These are phyloP conservation scores for Ormyrus thymus DNA, from an alignment of 2,888 invertebrate species.

Conservation along the genomic window DNA sequence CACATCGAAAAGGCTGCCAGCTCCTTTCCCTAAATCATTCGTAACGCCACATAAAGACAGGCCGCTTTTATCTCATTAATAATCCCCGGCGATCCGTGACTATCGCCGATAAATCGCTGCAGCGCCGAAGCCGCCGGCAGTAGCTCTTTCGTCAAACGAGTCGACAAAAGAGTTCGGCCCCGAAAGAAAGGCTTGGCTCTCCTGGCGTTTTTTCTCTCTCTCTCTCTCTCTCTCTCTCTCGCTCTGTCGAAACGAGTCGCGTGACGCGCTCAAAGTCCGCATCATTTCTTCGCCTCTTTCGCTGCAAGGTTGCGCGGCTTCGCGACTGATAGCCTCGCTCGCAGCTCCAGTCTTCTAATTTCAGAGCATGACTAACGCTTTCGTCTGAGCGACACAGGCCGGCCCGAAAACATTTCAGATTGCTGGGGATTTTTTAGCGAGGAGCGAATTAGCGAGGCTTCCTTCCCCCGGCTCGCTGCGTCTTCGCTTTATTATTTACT, in stretches of 20 bases:
- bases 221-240: not conserved
- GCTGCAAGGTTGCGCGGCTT: slow-evolving; percentile 10
- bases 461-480: not conserved
- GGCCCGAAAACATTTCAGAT: not conserved
- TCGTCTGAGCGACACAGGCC: not conserved
- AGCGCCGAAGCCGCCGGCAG: too few relatives aligned
- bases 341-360: slow-evolving; percentile 38
- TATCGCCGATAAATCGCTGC: too few relatives aligned
- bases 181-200: not conserved
- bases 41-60: too few relatives aligned
- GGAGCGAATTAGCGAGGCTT: not conserved
- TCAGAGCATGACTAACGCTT: slow-evolving; percentile 43
- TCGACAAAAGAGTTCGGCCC: not conserved
- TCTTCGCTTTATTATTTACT: too few relatives aligned
- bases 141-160: too few relatives aligned
- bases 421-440: not conserved
- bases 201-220: not conserved
- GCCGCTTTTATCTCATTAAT: too few relatives aligned
- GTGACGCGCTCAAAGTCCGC: too few relatives aligned
- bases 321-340: not conserved
- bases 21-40: too few relatives aligned
- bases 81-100: too few relatives aligned
- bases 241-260: not conserved
- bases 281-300: too few relatives aligned
- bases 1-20: too few relatives aligned